phyloP scores from a whole-genome alignment of 2,797 vertebrate genomes.

The Miichthys miiuy region DNA sequence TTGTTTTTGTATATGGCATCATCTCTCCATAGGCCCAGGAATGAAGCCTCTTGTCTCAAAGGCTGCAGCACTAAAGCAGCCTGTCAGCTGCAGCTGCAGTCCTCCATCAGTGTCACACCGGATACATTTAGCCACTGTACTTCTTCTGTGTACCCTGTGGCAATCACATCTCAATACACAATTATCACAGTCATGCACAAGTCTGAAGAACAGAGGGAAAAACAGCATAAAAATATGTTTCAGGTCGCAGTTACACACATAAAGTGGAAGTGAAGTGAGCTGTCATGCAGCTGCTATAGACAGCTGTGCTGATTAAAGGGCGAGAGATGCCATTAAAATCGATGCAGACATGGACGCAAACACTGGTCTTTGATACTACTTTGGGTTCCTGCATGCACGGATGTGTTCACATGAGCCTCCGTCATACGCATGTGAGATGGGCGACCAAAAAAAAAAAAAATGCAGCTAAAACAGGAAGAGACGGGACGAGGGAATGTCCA shows the following conservation, averaged over 20 bases:
- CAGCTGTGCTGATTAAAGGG: constrained; percentile 16
- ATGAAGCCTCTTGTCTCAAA: not conserved
- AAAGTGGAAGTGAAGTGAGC: not conserved
- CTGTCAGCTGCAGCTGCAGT: not conserved
- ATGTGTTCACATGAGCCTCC: not conserved
- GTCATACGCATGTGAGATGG: not conserved
- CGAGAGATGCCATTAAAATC: not conserved
- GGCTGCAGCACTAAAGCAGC: not conserved
- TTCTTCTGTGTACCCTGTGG: not conserved
- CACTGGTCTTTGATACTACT: not conserved
- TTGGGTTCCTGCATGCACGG: not conserved
- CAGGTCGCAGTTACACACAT: not conserved
- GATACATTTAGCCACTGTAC: not conserved
- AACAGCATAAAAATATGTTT: not conserved
- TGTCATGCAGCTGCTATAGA: constrained; percentile 10
- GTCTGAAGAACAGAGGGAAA: not conserved
- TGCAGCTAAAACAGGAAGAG: not conserved
- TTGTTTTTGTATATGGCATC: not conserved
- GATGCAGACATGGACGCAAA: not conserved
- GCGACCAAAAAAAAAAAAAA: not conserved
- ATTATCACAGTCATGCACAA: not conserved
- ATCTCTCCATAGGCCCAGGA: not conserved
- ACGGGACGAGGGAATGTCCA: too few relatives aligned
- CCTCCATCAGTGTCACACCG: not conserved
- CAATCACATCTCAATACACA: not conserved